Conservation (phyloP, 2,113 vertebrate species). For the Scortum barcoo region DNA sequence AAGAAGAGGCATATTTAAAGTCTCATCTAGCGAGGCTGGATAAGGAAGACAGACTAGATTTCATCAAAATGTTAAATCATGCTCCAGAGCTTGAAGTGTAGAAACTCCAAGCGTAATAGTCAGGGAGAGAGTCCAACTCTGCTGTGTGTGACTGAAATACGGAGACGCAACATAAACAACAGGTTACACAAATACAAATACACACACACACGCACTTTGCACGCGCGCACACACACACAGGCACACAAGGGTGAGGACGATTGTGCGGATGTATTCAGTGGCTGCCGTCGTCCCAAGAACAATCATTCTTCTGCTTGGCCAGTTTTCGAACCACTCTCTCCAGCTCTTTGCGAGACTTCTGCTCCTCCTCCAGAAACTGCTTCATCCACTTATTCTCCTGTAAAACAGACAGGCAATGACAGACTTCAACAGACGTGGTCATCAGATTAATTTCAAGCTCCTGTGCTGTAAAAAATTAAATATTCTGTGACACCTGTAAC, state of each 20-base stretch:
- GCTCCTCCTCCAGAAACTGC: constrained; percentile 96
- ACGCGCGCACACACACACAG: constrained; percentile 10
- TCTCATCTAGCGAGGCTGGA: constrained; percentile 37
- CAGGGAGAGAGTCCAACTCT: constrained; percentile 25
- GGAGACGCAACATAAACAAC: constrained; percentile 43
- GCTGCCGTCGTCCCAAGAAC: constrained; percentile 88
- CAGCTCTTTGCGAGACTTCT: constrained; percentile 95
- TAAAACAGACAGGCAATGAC: neutral
- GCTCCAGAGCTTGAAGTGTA: constrained; percentile 38
- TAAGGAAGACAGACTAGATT: constrained; percentile 50
- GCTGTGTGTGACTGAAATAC: constrained; percentile 56
- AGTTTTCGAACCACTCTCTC: constrained; percentile 94
- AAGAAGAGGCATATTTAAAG: constrained; percentile 19
- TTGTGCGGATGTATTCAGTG: constrained; percentile 79
- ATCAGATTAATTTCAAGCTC: neutral
- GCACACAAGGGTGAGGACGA: constrained; percentile 53
- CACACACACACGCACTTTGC: constrained; percentile 1
- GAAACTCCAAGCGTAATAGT: neutral
- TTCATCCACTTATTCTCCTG: constrained; percentile 98
- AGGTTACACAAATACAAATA: constrained; percentile 45
- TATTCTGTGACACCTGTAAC: too few relatives aligned
- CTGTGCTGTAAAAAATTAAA: neutral
- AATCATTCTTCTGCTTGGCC: constrained; percentile 95
- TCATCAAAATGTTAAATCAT: constrained; percentile 2
- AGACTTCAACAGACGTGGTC: neutral